Conservation (phyloP, 2,113 vertebrate genomes). For the Spea multiplicata region DNA sequence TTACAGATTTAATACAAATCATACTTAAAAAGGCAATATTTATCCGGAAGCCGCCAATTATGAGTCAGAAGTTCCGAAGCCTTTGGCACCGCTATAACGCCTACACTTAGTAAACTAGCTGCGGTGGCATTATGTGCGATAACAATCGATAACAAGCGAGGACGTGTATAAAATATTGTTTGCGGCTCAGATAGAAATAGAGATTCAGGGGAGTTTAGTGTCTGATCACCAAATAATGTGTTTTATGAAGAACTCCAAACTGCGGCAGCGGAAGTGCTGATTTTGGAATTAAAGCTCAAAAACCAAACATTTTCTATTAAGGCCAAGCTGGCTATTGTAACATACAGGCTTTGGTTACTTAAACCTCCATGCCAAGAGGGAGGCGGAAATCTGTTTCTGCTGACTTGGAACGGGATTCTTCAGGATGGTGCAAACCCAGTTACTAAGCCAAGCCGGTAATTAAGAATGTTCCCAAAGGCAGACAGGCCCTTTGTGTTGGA, state of each 20-base stretch:
- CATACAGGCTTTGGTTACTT: no score
- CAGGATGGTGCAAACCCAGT: no score
- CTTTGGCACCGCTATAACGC: conserved; percentile 45
- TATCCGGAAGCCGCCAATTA: conserved; percentile 60
- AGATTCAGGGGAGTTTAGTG: background rate
- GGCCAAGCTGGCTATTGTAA: no score
- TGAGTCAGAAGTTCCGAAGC: conserved; percentile 57
- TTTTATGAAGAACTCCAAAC: conserved; percentile 3
- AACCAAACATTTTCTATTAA: no score
- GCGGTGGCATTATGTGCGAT: background rate
- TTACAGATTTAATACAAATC: conserved; percentile 56
- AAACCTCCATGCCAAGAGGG: no score
- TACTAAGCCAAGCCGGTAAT: no score
- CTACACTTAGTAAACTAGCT: conserved; percentile 18
- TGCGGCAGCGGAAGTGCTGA: no score
- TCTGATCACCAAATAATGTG: conserved; percentile 11
- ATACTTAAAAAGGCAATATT: conserved; percentile 60
- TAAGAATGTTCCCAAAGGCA: no score
- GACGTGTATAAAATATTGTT: conserved; percentile 12
- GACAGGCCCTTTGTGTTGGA: no score
- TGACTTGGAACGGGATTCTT: no score
- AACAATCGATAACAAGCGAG: background rate
- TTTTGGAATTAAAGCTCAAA: no score
- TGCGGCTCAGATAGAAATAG: background rate
- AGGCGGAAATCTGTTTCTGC: no score